Evolutionary conservation across 2,888 invertebrate genomes (phyloP).

Genomic region (Augiades crinisus): DNA sequence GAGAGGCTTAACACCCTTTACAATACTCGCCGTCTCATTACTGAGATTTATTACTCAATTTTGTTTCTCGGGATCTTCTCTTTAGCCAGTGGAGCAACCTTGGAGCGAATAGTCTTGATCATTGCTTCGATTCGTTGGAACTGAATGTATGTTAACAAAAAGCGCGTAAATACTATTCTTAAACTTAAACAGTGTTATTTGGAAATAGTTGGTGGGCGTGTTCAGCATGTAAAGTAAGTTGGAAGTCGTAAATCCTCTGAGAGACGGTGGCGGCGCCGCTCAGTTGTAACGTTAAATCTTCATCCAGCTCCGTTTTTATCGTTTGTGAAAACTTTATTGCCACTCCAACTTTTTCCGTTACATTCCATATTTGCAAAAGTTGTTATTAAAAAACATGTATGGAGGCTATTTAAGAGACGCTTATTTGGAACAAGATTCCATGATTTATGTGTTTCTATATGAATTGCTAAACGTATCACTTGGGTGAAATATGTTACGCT

Average conservation of each 20-base stretch:
- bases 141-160: conserved; percentile 30
- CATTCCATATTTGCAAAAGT: conserved; percentile 25
- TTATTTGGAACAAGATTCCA: neutral
- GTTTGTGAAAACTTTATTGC: conserved; percentile 48
- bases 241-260: conserved; percentile 49
- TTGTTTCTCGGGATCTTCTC: conserved; percentile 18
- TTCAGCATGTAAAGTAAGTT: conserved; percentile 44
- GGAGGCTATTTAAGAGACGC: neutral
- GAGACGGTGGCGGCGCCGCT: conserved; percentile 46
- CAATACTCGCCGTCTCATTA: conserved; percentile 35
- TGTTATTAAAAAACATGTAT: conserved; percentile 13
- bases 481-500: conserved; percentile 10
- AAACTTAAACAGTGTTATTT: conserved; percentile 39
- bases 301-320: conserved; percentile 48
- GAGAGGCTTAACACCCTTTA: conserved; percentile 35
- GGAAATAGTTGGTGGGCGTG: conserved; percentile 44
- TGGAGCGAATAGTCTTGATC: neutral
- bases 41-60: conserved; percentile 39
- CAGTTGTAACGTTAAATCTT: conserved; percentile 45
- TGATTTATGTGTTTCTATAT: conserved; percentile 2
- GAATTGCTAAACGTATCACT: neutral
- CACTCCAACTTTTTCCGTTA: conserved; percentile 35
- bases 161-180: conserved; percentile 37
- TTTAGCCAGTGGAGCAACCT: conserved; percentile 24
- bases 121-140: conserved; percentile 25